Evolutionary conservation across 2,113 vertebrate genomes (phyloP).

Genomic region (Hypanus sabinus): DNA sequence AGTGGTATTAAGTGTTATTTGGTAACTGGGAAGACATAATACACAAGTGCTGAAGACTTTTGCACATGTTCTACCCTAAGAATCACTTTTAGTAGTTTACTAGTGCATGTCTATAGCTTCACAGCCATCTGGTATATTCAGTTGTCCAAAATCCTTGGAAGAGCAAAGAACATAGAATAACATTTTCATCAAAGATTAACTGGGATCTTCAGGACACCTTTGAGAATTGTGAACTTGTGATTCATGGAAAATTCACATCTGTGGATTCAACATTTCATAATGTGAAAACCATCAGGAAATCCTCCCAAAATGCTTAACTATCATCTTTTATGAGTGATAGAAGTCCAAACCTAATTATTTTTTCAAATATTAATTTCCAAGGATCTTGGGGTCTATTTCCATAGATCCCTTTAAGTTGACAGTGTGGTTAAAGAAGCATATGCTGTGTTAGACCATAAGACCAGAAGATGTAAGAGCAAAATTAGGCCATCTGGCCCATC

Average conservation of each 20-base stretch:
- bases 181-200: background rate
- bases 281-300: background rate
- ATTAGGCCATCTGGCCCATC: too few species aligned
- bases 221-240: background rate
- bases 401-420: too few species aligned
- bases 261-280: background rate
- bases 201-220: background rate
- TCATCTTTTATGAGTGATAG: background rate
- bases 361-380: too few species aligned
- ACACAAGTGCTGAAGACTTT: too few species aligned
- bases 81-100: background rate
- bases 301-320: background rate
- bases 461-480: too few species aligned
- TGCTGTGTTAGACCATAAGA: too few species aligned
- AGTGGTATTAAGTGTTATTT: too few species aligned
- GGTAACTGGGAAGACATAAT: too few species aligned
- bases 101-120: background rate
- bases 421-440: too few species aligned
- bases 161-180: background rate
- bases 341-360: too few species aligned
- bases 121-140: background rate
- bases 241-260: background rate
- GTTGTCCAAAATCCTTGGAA: background rate
- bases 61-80: too few species aligned
- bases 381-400: too few species aligned